Percentiles rank a stretch among this genome's conserved stretches.
Conservation (phyloP, 2,113 vertebrate species). For the Cryptotis parvus region DNA sequence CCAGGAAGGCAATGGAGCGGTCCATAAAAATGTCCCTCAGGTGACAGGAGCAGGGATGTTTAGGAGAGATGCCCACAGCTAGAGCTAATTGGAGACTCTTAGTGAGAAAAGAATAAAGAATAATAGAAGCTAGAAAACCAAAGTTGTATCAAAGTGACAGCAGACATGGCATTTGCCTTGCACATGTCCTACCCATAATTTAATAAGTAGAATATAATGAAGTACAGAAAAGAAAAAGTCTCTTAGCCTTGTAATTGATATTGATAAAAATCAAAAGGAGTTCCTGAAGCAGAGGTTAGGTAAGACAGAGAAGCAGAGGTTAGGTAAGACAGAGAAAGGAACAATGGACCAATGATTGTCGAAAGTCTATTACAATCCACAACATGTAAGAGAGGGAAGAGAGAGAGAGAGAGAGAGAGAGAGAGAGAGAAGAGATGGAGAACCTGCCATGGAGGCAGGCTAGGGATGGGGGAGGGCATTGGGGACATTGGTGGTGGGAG, state of each 20-base stretch:
- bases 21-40: background rate
- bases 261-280: background rate
- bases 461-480: too few species aligned
- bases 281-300: too few species aligned
- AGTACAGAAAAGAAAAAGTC: background rate
- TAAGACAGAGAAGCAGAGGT: too few species aligned
- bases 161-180: background rate
- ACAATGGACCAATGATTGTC: too few species aligned
- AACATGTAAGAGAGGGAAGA: too few species aligned
- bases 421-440: too few species aligned
- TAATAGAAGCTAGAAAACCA: too few species aligned
- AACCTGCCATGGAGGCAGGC: too few species aligned
- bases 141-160: background rate
- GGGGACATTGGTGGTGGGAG: too few species aligned
- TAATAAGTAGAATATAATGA: background rate
- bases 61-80: background rate
- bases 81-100: background rate
- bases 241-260: background rate
- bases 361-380: too few species aligned
- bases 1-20: background rate
- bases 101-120: background rate
- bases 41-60: background rate
- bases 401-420: too few species aligned
- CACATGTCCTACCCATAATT: background rate
- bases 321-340: too few species aligned